Evolutionary conservation across 2,797 vertebrate genomes (phyloP).

Genomic region (Alosa sapidissima): DNA sequence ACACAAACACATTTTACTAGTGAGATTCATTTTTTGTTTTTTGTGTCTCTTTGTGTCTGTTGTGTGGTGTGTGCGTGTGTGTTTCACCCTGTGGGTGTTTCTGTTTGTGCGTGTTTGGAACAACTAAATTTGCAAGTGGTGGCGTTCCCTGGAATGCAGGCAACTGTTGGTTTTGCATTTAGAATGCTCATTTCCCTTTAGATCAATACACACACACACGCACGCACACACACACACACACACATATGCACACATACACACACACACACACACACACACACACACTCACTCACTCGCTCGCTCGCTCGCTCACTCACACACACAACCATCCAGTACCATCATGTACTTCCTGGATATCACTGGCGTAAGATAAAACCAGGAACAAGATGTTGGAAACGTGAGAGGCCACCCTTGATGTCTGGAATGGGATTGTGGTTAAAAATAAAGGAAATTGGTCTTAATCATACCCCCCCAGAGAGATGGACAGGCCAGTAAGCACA

Average conservation of each 20-base stretch:
- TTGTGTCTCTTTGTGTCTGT: too few species aligned
- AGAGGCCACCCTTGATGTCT: constrained; percentile 32
- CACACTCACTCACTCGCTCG: neutral
- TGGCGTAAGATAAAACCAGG: constrained; percentile 44
- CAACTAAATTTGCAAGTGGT: neutral
- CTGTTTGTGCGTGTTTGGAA: neutral
- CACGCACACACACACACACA: neutral
- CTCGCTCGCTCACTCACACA: neutral
- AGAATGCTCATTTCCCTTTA: neutral
- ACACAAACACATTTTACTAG: too few species aligned
- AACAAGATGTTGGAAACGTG: constrained; percentile 34
- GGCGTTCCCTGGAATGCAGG: neutral
- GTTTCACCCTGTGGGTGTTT: too few species aligned
- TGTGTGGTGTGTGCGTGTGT: neutral
- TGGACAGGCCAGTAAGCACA: constrained; percentile 52
- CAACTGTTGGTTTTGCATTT: constrained; percentile 1
- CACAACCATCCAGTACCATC: neutral
- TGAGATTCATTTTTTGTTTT: too few species aligned
- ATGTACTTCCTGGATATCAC: constrained; percentile 32
- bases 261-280: neutral
- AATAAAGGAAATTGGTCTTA: constrained; percentile 47
- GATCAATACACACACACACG: constrained; percentile 37
- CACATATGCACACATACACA: neutral
- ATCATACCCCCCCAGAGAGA: constrained; percentile 44
- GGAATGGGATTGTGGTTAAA: constrained; percentile 45